phyloP scores from a whole-genome alignment of 1,140 invertebrate genomes.

The Zaprionus taronus region DNA sequence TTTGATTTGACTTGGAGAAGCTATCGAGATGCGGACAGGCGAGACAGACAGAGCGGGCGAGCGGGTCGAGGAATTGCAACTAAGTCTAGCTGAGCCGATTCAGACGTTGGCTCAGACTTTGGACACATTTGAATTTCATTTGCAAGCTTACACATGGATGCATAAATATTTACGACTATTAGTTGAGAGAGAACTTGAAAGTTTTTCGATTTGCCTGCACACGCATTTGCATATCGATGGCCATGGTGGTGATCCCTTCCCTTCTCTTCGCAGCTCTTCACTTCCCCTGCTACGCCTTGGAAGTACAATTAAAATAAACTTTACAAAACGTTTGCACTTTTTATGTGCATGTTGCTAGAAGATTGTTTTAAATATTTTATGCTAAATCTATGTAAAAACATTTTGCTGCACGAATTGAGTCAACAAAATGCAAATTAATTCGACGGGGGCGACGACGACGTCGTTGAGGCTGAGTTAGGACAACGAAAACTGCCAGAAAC shows the following conservation, averaged over 20 bases:
- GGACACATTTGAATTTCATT: conserved; percentile 61
- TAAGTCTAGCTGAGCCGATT: conserved; percentile 51
- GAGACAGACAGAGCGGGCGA: not conserved
- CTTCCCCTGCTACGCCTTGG: not conserved
- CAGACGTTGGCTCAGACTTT: conserved; percentile 31
- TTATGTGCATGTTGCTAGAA: conserved; percentile 45
- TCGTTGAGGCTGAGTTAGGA: conserved; percentile 24
- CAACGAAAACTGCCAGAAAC: conserved; percentile 45
- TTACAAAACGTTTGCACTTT: conserved; percentile 56
- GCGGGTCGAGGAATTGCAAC: conserved; percentile 45
- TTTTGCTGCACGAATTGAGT: conserved; percentile 73
- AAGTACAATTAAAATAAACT: conserved; percentile 77
- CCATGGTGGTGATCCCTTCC: not conserved
- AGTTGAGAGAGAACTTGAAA: conserved; percentile 64
- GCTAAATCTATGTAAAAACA: conserved; percentile 74
- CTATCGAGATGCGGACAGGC: not conserved
- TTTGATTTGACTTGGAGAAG: conserved; percentile 38
- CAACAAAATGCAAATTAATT: conserved; percentile 74
- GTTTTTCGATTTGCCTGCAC: conserved; percentile 70
- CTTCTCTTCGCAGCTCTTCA: not conserved
- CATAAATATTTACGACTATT: conserved; percentile 83
- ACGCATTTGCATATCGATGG: conserved; percentile 73
- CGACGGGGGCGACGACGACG: not conserved
- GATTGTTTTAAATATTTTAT: conserved; percentile 77
- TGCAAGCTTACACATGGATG: conserved; percentile 57